These are phyloP conservation scores for Monomorium pharaonis DNA, from an alignment of 1,140 invertebrate genomes.

Conservation along the genomic window DNA sequence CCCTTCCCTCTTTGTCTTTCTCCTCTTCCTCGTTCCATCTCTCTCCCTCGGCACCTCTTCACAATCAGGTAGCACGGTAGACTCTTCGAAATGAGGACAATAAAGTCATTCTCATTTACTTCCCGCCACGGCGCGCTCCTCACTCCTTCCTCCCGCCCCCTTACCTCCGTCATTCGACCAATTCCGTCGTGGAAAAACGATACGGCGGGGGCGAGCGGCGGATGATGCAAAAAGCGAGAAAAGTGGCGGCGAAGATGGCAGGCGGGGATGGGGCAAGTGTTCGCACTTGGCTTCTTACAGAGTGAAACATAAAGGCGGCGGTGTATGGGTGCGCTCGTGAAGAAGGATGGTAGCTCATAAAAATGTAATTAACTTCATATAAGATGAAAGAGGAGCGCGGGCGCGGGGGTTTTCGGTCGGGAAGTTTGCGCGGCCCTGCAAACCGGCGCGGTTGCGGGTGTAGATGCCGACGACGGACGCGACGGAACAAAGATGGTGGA, in stretches of 20 bases:
- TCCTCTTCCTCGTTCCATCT: background rate
- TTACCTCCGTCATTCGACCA: constrained; percentile 5
- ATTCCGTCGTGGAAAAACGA: constrained; percentile 51
- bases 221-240: constrained; percentile 17
- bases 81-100: constrained; percentile 63
- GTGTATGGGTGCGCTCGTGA: constrained; percentile 50
- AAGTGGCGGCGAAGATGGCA: constrained; percentile 19
- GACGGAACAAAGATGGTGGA: constrained; percentile 66
- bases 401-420: background rate
- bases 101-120: constrained; percentile 71
- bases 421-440: constrained; percentile 41
- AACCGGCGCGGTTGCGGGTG: background rate
- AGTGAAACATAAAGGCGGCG: constrained; percentile 57
- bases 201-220: constrained; percentile 31
- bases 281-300: constrained; percentile 57
- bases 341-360: constrained; percentile 72
- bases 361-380: constrained; percentile 77
- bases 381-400: constrained; percentile 69
- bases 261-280: constrained; percentile 20
- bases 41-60: constrained; percentile 26
- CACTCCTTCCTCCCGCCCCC: background rate
- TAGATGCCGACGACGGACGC: background rate
- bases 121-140: constrained; percentile 7
- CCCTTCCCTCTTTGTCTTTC: background rate
- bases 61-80: constrained; percentile 50